phyloP scores from a whole-genome alignment of 2,888 invertebrate genomes.

The Orthosia gothica region DNA sequence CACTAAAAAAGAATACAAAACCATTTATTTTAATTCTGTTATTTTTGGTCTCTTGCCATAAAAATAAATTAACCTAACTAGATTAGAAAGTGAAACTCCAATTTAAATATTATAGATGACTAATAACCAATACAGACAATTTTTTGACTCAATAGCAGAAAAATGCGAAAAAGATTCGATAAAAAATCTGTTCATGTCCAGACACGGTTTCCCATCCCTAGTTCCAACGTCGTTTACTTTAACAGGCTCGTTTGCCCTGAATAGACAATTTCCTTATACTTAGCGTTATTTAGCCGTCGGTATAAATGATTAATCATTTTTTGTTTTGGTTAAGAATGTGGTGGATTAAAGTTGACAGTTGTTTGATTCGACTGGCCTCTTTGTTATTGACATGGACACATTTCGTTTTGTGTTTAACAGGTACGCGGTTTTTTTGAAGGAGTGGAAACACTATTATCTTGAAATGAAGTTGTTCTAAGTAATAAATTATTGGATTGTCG shows the following conservation, averaged over 20 bases:
- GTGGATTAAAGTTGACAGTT: slow-evolving; percentile 27
- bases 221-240: slow-evolving; percentile 59
- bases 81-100: no score
- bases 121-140: no score
- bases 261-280: slow-evolving; percentile 68
- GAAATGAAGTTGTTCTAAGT: no score
- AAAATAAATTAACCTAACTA: no score
- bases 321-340: slow-evolving; percentile 44
- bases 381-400: not conserved
- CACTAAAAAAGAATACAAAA: no score
- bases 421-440: no score
- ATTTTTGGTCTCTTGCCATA: no score
- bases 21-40: no score
- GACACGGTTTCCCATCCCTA: slow-evolving; percentile 48
- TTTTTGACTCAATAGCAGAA: no score
- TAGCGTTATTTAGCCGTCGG: slow-evolving; percentile 50
- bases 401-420: not conserved
- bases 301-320: slow-evolving; percentile 62
- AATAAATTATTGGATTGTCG: not conserved
- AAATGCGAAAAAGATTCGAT: not conserved
- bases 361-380: not conserved
- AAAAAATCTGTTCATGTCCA: slow-evolving; percentile 17
- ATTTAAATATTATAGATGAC: no score
- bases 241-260: slow-evolving; percentile 64
- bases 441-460: not conserved